These are phyloP conservation scores for Brachirus orientalis DNA, from an alignment of 2,113 vertebrate genomes.

Conservation along the genomic window DNA sequence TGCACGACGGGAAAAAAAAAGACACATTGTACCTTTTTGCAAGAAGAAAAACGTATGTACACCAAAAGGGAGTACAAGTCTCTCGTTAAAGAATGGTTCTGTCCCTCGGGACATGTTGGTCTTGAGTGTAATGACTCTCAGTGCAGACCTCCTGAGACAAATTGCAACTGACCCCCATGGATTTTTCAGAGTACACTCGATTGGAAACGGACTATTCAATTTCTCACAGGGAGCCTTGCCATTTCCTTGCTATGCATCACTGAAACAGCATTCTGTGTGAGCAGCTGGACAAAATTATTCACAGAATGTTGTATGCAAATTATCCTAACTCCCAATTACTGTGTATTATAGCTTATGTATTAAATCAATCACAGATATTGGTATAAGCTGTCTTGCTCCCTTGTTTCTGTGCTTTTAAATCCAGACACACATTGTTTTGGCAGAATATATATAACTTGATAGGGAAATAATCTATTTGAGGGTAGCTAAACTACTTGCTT, in stretches of 20 bases:
- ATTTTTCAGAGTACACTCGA: constrained; percentile 75
- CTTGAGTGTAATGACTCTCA: constrained; percentile 74
- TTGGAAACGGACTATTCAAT: constrained; percentile 81
- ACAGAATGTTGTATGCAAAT: constrained; percentile 13
- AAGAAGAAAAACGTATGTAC: constrained; percentile 18
- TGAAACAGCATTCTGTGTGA: constrained; percentile 52
- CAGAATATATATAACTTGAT: constrained; percentile 48
- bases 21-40: constrained; percentile 33
- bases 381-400: background rate
- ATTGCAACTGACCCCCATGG: constrained; percentile 78
- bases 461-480: constrained; percentile 32
- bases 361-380: background rate
- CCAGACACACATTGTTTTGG: constrained; percentile 16
- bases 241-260: constrained; percentile 70
- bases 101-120: constrained; percentile 69
- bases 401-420: background rate
- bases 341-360: background rate
- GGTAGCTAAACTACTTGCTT: constrained; percentile 13
- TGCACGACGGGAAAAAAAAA: background rate
- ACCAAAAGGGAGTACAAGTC: constrained; percentile 54
- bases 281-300: constrained; percentile 33
- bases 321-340: constrained; percentile 1
- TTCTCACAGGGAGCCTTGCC: constrained; percentile 72
- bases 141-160: constrained; percentile 73
- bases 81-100: constrained; percentile 58